Conservation (phyloP, 2,113 vertebrate species). For the Carassius auratus region DNA sequence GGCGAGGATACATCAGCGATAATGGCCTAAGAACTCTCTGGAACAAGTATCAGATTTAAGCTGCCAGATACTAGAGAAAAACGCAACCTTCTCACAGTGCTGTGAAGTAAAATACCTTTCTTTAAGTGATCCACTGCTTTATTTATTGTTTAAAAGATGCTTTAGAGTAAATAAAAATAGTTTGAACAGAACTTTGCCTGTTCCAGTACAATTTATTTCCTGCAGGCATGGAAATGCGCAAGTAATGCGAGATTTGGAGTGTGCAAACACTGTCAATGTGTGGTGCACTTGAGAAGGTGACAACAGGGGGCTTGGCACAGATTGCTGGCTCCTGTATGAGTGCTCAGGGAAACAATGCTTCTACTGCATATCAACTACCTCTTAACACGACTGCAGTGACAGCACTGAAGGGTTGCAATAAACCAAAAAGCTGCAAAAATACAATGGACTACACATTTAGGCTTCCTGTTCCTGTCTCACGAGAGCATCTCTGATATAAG, state of each 20-base stretch:
- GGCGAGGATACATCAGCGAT: not conserved
- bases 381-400: constrained; percentile 23
- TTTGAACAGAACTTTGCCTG: constrained; percentile 9
- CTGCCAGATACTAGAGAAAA: constrained; percentile 2
- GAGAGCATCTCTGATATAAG: not conserved
- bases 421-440: constrained; percentile 22
- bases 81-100: constrained; percentile 15
- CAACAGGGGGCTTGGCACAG: constrained; percentile 43
- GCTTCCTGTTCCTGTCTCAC: not conserved
- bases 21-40: constrained; percentile 1
- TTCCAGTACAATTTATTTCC: constrained; percentile 20
- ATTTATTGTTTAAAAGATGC: not conserved
- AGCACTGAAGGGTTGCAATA: constrained; percentile 14
- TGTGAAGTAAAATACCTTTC: not conserved
- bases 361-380: constrained; percentile 35
- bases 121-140: not conserved
- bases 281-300: constrained; percentile 39
- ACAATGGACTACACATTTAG: constrained; percentile 10
- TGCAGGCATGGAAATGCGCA: constrained; percentile 30
- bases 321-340: constrained; percentile 35
- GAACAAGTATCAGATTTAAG: constrained; percentile 33
- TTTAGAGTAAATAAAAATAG: constrained; percentile 15
- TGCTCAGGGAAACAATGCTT: constrained; percentile 34
- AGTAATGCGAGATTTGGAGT: constrained; percentile 36
- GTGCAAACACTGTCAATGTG: constrained; percentile 28